Evolutionary conservation across 23 tunicate species (phyloP).

Genomic region (Corella eumyota): DNA sequence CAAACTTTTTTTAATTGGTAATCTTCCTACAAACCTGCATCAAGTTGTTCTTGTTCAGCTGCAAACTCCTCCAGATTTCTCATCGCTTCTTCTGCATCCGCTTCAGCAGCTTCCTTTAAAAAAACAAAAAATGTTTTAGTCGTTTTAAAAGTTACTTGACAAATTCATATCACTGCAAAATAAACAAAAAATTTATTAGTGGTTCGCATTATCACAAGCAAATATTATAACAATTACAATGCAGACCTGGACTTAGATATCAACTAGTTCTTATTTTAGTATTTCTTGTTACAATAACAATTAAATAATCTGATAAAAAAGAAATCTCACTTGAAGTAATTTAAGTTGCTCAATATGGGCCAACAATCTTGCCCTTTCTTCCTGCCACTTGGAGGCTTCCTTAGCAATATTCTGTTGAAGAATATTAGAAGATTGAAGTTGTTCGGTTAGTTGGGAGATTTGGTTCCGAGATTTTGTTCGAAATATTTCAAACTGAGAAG

Average conservation of each 20-base stretch:
- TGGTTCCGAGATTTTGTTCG: slow-evolving; percentile 29
- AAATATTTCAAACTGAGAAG: slow-evolving; percentile 13
- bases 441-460: slow-evolving; percentile 11
- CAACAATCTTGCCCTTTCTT: slow-evolving; percentile 37
- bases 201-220: too few relatives aligned
- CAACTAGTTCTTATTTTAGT: too few relatives aligned
- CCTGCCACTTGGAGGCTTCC: slow-evolving; percentile 33
- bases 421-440: slow-evolving; percentile 17
- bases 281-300: too few relatives aligned
- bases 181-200: too few relatives aligned
- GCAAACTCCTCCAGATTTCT: slow-evolving; percentile 64
- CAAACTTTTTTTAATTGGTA: too few relatives aligned
- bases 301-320: too few relatives aligned
- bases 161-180: too few relatives aligned
- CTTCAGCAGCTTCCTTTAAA: slow-evolving; percentile 58
- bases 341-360: slow-evolving; percentile 60
- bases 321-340: slow-evolving; percentile 54
- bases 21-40: slow-evolving; percentile 6
- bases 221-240: too few relatives aligned
- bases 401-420: slow-evolving; percentile 29
- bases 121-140: too few relatives aligned
- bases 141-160: too few relatives aligned
- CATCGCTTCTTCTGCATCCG: slow-evolving; percentile 73
- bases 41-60: slow-evolving; percentile 26
- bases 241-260: too few relatives aligned